phyloP scores from a whole-genome alignment of 2,888 invertebrate genomes.

The Ashinkailepas kermadecensis region DNA sequence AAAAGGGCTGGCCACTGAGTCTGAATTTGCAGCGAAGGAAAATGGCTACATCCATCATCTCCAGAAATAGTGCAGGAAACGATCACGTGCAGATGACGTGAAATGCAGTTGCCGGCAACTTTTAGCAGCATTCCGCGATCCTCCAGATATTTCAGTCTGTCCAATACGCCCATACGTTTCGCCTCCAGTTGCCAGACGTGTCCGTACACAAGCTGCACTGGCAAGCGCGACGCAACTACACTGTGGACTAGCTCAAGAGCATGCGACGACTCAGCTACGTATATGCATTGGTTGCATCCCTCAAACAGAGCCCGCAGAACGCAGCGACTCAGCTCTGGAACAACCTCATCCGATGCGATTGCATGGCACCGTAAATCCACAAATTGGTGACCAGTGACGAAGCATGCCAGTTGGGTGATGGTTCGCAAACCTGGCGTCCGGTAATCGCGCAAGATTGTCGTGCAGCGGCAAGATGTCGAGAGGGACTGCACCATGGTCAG shows the following conservation, averaged over 20 bases:
- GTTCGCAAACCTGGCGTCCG: neutral
- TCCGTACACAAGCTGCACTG: neutral
- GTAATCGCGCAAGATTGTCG: neutral
- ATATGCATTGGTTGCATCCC: neutral
- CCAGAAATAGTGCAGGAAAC: neutral
- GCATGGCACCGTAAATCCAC: neutral
- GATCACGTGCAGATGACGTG: neutral
- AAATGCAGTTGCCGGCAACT: neutral
- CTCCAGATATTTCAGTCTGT: neutral
- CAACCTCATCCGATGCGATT: neutral
- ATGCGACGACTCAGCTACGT: neutral
- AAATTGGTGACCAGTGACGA: neutral
- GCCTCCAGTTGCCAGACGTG: neutral
- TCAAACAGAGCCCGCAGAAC: neutral
- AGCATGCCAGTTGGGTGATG: neutral
- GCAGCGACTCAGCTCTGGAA: neutral
- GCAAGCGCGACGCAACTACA: neutral
- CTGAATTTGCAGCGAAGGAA: neutral
- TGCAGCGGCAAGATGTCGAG: neutral
- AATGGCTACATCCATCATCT: neutral
- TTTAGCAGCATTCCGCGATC: neutral
- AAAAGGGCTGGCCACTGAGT: neutral
- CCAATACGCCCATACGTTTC: neutral
- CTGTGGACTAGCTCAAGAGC: neutral
- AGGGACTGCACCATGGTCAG: neutral